Evolutionary conservation across 2,113 vertebrate genomes (phyloP).

Genomic region (Hemiscyllium ocellatum): DNA sequence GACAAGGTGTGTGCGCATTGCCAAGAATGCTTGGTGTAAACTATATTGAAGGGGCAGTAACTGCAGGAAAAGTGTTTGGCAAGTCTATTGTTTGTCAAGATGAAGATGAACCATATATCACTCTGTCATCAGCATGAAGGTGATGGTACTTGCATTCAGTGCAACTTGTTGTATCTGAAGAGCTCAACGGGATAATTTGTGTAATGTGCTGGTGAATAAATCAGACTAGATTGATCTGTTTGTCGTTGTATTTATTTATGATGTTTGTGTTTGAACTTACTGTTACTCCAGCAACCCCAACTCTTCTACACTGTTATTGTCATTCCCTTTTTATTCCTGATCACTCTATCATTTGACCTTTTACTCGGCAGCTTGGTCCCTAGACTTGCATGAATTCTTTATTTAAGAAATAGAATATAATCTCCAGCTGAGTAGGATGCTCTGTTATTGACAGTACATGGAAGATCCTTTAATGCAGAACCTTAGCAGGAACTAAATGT

Average conservation of each 20-base stretch:
- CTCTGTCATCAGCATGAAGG: not conserved
- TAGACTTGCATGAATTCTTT: too few species aligned
- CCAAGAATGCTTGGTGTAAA: not conserved
- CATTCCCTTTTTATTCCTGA: not conserved
- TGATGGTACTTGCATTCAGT: not conserved
- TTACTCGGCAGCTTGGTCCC: not conserved
- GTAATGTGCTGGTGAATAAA: not conserved
- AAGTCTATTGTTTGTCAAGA: too few species aligned
- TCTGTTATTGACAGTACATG: not conserved
- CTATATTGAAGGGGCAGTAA: not conserved
- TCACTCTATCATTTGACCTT: not conserved
- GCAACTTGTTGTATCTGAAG: not conserved
- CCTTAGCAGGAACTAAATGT: not conserved
- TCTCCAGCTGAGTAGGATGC: not conserved
- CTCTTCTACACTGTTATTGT: not conserved
- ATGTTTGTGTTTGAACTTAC: not conserved
- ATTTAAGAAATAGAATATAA: not conserved
- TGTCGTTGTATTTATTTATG: not conserved
- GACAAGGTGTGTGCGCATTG: not conserved
- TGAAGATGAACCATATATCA: not conserved
- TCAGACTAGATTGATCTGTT: not conserved
- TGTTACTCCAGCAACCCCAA: not conserved
- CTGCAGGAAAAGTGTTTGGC: not conserved
- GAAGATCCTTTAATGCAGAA: not conserved
- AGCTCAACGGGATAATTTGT: not conserved